Evolutionary conservation across 2,888 invertebrate species (phyloP).

Genomic region (Phoenoteleia sp.): DNA sequence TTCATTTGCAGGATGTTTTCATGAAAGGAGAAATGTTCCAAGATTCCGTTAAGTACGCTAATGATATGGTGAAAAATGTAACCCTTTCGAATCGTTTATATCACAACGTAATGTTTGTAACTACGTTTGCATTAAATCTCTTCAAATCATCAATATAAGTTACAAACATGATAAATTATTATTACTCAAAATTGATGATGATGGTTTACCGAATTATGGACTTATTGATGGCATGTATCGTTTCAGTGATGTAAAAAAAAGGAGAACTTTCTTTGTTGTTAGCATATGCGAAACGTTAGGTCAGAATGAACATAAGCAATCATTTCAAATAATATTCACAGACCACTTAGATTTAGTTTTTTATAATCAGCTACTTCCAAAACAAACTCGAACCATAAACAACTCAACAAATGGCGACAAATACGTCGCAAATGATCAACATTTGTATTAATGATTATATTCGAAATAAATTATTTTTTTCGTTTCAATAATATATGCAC

Average conservation of each 20-base stretch:
- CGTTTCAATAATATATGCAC: too few relatives aligned
- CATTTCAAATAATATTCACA: conserved; percentile 7
- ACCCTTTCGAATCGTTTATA: too few relatives aligned
- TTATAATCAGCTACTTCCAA: too few relatives aligned
- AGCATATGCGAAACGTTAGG: conserved; percentile 2
- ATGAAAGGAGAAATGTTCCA: conserved; percentile 5
- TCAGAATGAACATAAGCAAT: neutral
- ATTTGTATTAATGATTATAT: neutral
- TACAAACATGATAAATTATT: neutral
- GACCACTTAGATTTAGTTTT: too few relatives aligned
- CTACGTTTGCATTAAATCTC: too few relatives aligned
- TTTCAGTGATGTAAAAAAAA: neutral
- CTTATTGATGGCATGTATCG: neutral
- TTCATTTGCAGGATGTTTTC: conserved; percentile 18
- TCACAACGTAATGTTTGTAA: too few relatives aligned
- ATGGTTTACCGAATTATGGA: neutral
- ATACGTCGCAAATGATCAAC: neutral
- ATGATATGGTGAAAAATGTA: neutral
- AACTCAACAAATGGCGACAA: neutral
- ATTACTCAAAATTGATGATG: neutral
- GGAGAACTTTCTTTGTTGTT: neutral
- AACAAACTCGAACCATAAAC: too few relatives aligned
- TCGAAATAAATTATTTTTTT: too few relatives aligned
- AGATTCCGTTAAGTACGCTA: neutral
- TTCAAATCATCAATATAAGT: neutral